Conservation (phyloP, 1,140 invertebrate species). For the Lerema accius region DNA sequence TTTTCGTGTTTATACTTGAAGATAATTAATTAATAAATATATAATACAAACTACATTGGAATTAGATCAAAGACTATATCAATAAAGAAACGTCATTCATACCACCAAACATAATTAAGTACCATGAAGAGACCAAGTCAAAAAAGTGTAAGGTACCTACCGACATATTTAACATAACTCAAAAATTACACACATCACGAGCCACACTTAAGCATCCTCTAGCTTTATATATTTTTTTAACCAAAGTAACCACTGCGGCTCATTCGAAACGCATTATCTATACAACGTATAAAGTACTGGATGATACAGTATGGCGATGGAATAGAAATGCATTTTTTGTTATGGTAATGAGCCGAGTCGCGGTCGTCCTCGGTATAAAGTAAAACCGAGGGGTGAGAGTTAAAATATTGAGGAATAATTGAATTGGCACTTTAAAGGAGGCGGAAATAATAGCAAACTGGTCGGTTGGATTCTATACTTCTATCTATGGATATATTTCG, state of each 20-base stretch:
- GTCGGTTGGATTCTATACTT: neutral
- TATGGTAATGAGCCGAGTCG: constrained; percentile 10
- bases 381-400: constrained; percentile 2
- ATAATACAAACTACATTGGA: too few species aligned
- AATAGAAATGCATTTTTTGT: constrained; percentile 13
- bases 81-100: too few species aligned
- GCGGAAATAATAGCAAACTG: constrained; percentile 2
- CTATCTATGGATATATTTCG: neutral
- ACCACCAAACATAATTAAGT: too few species aligned
- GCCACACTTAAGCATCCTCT: neutral
- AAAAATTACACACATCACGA: neutral
- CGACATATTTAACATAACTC: neutral
- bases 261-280: constrained; percentile 31
- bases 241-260: constrained; percentile 1
- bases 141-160: too few species aligned
- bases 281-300: neutral
- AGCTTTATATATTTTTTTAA: neutral
- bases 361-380: neutral
- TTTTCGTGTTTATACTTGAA: too few species aligned
- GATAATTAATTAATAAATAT: too few species aligned
- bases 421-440: constrained; percentile 5
- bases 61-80: too few species aligned
- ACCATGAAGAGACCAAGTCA: too few species aligned
- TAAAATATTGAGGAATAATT: constrained; percentile 13
- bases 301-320: neutral